Conservation (phyloP, 2,888 invertebrate genomes). For the Tortricodes alternella region DNA sequence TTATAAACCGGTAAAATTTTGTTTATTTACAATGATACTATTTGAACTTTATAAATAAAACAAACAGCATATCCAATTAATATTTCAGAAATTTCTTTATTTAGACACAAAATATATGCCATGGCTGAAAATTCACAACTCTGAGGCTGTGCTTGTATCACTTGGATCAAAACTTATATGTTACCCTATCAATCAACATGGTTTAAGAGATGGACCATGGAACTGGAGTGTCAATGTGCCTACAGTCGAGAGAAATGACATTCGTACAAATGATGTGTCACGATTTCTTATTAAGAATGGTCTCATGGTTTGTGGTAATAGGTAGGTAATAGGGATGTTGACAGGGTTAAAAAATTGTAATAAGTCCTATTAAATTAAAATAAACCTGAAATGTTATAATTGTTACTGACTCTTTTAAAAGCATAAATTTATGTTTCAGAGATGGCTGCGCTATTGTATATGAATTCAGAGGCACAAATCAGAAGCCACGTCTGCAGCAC, state of each 20-base stretch:
- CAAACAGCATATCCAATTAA: too few species aligned
- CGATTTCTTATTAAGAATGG: constrained; percentile 63
- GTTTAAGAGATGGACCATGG: constrained; percentile 45
- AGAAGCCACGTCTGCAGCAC: constrained; percentile 48
- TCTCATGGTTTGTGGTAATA: constrained; percentile 68
- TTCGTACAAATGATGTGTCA: constrained; percentile 73
- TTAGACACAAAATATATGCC: constrained; percentile 69
- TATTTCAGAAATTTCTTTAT: constrained; percentile 56
- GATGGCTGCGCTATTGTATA: constrained; percentile 67
- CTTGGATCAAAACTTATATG: constrained; percentile 61
- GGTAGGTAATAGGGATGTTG: too few species aligned
- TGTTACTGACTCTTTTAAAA: background rate
- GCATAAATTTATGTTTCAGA: constrained; percentile 47
- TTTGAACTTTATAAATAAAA: too few species aligned
- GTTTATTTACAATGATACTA: too few species aligned
- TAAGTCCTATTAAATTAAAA: constrained; percentile 4
- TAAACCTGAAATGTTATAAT: background rate
- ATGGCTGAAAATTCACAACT: constrained; percentile 59
- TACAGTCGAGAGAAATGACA: constrained; percentile 55
- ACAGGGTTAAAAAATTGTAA: too few species aligned
- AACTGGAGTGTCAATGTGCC: constrained; percentile 63
- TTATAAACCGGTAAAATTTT: constrained; percentile 50
- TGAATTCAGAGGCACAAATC: constrained; percentile 40
- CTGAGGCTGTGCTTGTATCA: constrained; percentile 54
- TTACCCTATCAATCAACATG: constrained; percentile 50